phyloP scores from a whole-genome alignment of 2,797 vertebrate species.

The Myiotriccus ornatus region DNA sequence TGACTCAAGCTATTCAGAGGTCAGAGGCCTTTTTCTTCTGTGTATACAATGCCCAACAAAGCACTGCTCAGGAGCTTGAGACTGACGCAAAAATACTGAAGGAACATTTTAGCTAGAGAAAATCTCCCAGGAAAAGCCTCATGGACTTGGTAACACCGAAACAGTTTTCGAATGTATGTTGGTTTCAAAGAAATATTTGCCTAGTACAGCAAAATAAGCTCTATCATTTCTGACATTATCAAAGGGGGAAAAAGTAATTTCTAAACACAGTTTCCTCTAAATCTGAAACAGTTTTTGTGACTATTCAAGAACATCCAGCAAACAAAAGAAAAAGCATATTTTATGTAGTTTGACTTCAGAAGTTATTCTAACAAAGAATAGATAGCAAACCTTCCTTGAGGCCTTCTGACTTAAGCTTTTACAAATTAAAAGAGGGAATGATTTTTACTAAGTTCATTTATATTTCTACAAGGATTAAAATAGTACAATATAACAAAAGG shows the following conservation, averaged over 20 bases:
- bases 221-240: background rate
- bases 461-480: background rate
- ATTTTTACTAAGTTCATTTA: background rate
- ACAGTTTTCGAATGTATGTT: background rate
- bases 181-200: background rate
- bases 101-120: background rate
- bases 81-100: background rate
- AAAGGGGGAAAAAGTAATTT: background rate
- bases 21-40: background rate
- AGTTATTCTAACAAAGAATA: background rate
- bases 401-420: background rate
- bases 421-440: background rate
- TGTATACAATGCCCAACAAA: background rate
- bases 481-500: background rate
- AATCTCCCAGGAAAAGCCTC: background rate
- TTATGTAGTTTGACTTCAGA: background rate
- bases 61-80: background rate
- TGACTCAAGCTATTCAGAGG: background rate
- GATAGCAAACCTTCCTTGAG: background rate
- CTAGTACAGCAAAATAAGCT: background rate
- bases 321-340: background rate
- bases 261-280: background rate
- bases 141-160: background rate
- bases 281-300: background rate
- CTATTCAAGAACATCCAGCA: background rate